A percentile compares a stretch with the other conserved stretches of the same genome.
phyloP scores from a whole-genome alignment of 1,140 invertebrate genomes.

The Grapholita molesta region DNA sequence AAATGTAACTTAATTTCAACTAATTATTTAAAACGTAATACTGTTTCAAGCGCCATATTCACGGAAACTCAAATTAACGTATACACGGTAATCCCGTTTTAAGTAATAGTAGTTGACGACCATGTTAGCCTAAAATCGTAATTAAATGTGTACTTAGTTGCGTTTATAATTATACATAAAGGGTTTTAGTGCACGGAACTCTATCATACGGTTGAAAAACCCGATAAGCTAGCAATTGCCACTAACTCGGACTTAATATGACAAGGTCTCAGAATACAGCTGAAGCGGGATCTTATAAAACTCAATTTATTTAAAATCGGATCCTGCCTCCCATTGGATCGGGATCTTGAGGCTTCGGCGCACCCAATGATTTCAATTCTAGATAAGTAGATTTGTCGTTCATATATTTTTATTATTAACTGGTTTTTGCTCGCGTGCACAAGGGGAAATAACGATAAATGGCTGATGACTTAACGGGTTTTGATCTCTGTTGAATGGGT shows the following conservation, averaged over 20 bases:
- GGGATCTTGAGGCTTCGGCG: constrained; percentile 33
- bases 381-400: constrained; percentile 44
- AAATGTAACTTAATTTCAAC: no score
- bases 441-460: background rate
- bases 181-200: background rate
- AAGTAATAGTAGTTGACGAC: no score
- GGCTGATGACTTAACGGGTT: background rate
- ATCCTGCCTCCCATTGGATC: constrained; percentile 36
- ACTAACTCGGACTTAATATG: constrained; percentile 27
- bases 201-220: background rate
- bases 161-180: no score
- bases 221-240: constrained; percentile 6
- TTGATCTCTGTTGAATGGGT: background rate
- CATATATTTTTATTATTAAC: constrained; percentile 39
- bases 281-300: constrained; percentile 40
- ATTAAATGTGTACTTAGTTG: no score
- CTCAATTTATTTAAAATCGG: constrained; percentile 55
- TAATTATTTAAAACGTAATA: no score
- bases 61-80: no score
- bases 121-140: no score
- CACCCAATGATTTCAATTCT: constrained; percentile 50
- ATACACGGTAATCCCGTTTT: no score
- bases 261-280: constrained; percentile 30
- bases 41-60: no score
- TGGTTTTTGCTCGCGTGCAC: constrained; percentile 7